These are phyloP conservation scores for Xanthia icteritia DNA, from an alignment of 2,888 invertebrate species.

Conservation along the genomic window DNA sequence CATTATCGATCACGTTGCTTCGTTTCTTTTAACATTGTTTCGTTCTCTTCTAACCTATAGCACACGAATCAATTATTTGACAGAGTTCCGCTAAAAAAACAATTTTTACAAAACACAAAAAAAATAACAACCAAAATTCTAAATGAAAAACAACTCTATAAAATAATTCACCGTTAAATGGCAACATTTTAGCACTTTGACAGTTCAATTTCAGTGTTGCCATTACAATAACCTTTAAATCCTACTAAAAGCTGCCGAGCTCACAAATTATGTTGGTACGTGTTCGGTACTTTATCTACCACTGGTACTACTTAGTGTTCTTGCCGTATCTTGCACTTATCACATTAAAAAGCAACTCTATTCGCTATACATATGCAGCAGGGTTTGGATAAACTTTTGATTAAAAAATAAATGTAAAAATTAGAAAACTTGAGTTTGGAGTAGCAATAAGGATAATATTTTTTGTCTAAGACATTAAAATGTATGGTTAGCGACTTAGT, in stretches of 20 bases:
- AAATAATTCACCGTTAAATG: constrained; percentile 61
- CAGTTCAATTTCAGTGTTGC: constrained; percentile 58
- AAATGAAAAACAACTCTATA: constrained; percentile 33
- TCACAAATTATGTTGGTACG: constrained; percentile 45
- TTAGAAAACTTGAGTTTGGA: constrained; percentile 16
- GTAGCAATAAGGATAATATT: background rate
- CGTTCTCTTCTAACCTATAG: constrained; percentile 83
- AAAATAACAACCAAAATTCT: constrained; percentile 57
- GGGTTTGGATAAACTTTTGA: constrained; percentile 39
- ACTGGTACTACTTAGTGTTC: constrained; percentile 35
- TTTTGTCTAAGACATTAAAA: constrained; percentile 5
- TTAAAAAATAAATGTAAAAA: constrained; percentile 22
- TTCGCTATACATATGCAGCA: constrained; percentile 27
- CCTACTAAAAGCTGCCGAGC: constrained; percentile 63
- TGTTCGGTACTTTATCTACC: constrained; percentile 39
- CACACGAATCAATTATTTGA: constrained; percentile 60
- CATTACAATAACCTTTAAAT: constrained; percentile 51
- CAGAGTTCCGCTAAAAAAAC: constrained; percentile 34
- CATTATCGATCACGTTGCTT: constrained; percentile 83
- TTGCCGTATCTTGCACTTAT: constrained; percentile 45
- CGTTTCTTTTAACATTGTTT: constrained; percentile 88
- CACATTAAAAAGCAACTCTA: constrained; percentile 56
- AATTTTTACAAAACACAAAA: constrained; percentile 43
- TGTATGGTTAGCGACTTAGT: background rate
- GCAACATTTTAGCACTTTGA: constrained; percentile 64